Base-by-base conservation (phyloP, 2,888 invertebrate species). In the Callyntrura sp. region DNA sequence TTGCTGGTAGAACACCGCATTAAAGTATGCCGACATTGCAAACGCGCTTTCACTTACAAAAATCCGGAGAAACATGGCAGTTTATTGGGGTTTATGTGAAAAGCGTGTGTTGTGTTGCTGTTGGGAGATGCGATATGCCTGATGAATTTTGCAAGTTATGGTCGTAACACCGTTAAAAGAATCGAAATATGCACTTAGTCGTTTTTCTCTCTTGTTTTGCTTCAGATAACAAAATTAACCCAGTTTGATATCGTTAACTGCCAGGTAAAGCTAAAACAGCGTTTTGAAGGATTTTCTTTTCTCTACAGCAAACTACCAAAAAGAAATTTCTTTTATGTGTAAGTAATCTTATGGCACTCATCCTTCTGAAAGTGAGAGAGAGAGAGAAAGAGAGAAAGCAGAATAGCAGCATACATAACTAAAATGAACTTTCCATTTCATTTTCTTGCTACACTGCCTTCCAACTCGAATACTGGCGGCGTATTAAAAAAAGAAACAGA, bases 111-210 rank as follows among this genome's bases (percentile, higher is more conserved):
- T 35, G 8, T 25, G 14, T n/a, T n/a, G n/a, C n/a, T n/a, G n/a
- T n/a, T 43, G 23, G 3, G 45, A 11, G 20, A 73, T 48, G 45
- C 23, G 6, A 48, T 48, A 23, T 73, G 23, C 45, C 20, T 14
- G 73, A 73, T 48, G 23, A 17, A 20, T 73, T 73, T 73, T 48
- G 11, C 11, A 73, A 73, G 20, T 73, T 73, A 73, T 73, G 45
- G 48, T 70, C 23, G 43, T 82, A 14, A 20, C 28, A 28, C 65
- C 82, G 55, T 65, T 68, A 65, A 51, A 83, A 48, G 82, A 78
- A 83, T 68, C 17, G 55, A 68, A 83, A 83, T 68, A 51, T 83
- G 83, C 83, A 83, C 62, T 81, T 60, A 14, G 55, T 28, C 51
- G n/a, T 76, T 17, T 23, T 62, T 1, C 14, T 3, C 23, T 2